Evolutionary conservation across 2,888 invertebrate species (phyloP).

Genomic region (Girardia tigrina): DNA sequence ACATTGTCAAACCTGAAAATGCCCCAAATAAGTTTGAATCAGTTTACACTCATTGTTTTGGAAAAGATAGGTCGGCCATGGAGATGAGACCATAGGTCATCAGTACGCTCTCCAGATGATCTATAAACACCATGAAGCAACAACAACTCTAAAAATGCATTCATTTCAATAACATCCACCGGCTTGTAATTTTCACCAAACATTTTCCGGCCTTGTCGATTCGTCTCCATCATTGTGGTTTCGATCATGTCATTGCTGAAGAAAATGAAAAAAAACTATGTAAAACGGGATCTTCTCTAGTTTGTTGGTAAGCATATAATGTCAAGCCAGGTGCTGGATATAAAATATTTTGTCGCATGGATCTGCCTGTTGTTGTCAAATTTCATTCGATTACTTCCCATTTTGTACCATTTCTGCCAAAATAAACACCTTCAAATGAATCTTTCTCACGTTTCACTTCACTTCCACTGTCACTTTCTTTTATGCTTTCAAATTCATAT

Average conservation of each 20-base stretch:
- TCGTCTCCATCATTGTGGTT: background rate
- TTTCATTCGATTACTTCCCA: too few species aligned
- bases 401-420: too few species aligned
- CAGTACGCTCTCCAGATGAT: background rate
- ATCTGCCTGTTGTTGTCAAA: too few species aligned
- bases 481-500: too few species aligned
- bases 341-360: too few species aligned
- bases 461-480: too few species aligned
- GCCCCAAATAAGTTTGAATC: conserved; percentile 2
- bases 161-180: background rate
- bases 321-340: too few species aligned
- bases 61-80: conserved; percentile 18
- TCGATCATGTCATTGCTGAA: background rate
- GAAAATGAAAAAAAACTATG: background rate
- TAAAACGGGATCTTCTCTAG: too few species aligned
- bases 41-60: background rate
- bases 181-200: background rate
- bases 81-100: background rate
- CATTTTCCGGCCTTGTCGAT: background rate
- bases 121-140: background rate
- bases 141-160: background rate
- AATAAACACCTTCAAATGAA: too few species aligned
- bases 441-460: too few species aligned
- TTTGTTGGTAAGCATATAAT: too few species aligned
- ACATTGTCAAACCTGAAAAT: background rate